Conservation (phyloP, 2,888 invertebrate genomes). For the Leucozona laternaria region DNA sequence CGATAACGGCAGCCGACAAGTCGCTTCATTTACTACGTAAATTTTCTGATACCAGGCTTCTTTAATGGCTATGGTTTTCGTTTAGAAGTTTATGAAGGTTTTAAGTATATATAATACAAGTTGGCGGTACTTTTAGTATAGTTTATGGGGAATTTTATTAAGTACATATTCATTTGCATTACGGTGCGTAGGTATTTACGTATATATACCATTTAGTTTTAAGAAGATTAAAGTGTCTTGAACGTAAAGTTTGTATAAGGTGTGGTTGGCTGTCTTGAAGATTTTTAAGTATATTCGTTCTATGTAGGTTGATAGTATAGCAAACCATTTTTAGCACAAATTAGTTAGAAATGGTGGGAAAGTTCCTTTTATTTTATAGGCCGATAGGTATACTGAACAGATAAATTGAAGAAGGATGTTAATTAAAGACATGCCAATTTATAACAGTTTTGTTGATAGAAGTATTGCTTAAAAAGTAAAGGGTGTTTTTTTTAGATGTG, state of each 20-base stretch:
- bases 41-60: conserved; percentile 34
- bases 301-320: background rate
- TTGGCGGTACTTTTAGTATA: conserved; percentile 46
- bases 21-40: conserved; percentile 36
- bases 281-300: background rate
- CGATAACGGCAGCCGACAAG: conserved; percentile 7
- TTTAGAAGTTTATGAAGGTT: conserved; percentile 48
- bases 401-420: no score
- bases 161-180: conserved; percentile 38
- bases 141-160: conserved; percentile 37
- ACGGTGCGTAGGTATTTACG: conserved; percentile 27
- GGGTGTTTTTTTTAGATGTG: no score
- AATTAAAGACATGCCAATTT: no score
- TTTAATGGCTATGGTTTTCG: conserved; percentile 39
- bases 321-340: background rate
- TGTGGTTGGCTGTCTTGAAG: background rate
- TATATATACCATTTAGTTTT: conserved; percentile 7
- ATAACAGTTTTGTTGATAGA: no score
- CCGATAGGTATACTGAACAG: no score
- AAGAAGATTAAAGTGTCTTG: conserved; percentile 30
- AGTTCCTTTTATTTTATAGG: no score
- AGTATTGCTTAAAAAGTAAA: no score
- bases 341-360: background rate
- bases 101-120: conserved; percentile 38
- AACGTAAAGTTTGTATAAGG: background rate